Conservation (phyloP, 2,113 vertebrate species). For the Leucopternis melanops region DNA sequence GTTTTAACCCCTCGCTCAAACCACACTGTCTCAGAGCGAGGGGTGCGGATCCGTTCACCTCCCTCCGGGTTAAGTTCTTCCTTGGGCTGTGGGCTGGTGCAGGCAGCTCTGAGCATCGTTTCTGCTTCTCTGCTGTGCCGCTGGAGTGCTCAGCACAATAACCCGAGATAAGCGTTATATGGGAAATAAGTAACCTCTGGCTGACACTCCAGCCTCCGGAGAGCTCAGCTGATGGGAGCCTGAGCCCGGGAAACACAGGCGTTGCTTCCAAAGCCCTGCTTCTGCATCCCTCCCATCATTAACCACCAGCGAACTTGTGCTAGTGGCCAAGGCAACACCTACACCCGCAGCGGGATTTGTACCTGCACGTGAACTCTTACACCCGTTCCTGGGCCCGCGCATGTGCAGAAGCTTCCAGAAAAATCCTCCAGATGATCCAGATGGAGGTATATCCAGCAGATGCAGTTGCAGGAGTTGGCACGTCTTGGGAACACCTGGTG, state of each 20-base stretch:
- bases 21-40: fast-evolving
- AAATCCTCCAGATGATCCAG: neutral
- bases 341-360: fast-evolving
- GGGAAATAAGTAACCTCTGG: neutral
- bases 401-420: neutral
- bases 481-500: neutral
- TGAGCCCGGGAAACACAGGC: neutral
- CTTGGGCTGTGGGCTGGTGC: neutral
- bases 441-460: neutral
- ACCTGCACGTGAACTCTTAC: neutral
- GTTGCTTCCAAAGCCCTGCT: neutral
- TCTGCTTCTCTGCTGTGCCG: neutral
- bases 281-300: fast-evolving
- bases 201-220: neutral
- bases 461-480: neutral
- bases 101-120: neutral
- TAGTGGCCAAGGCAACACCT: neutral
- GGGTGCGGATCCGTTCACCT: fast-evolving
- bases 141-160: neutral
- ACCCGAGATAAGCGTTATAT: neutral
- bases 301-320: fast-evolving
- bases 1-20: neutral
- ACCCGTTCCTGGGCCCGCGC: neutral
- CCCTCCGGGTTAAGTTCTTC: neutral
- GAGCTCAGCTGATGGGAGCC: neutral